A percentile compares a stretch with the other conserved stretches of the same genome.
phyloP scores from a whole-genome alignment of 2,113 vertebrate genomes.

The Malurus melanocephalus region DNA sequence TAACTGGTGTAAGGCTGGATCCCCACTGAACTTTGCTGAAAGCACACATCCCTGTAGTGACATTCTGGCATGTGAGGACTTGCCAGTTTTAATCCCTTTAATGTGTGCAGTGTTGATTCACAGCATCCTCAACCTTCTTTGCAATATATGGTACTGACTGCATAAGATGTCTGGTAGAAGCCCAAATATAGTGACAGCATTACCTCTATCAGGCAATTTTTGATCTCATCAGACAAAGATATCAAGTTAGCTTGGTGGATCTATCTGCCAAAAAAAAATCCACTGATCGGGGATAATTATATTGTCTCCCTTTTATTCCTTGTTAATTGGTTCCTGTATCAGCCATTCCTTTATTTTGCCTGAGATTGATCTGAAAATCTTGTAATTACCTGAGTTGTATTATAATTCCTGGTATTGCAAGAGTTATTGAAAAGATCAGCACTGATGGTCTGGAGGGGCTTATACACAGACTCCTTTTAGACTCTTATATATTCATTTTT shows the following conservation, averaged over 20 bases:
- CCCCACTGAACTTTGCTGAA: background rate
- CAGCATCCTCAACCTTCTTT: background rate
- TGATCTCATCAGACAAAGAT: background rate
- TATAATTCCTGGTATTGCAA: background rate
- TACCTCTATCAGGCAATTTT: background rate
- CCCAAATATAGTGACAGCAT: slow-evolving; percentile 21
- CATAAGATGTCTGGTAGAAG: background rate
- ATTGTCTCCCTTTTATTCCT: background rate
- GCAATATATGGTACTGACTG: slow-evolving; percentile 25
- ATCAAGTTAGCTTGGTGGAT: background rate
- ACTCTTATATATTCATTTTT: background rate
- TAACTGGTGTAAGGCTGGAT: background rate
- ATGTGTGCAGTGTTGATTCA: background rate
- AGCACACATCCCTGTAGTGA: background rate
- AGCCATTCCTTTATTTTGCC: background rate
- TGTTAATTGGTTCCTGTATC: background rate
- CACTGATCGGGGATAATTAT: background rate
- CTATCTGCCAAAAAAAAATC: background rate
- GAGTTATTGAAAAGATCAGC: background rate
- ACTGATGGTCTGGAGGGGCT: background rate
- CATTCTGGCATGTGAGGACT: background rate
- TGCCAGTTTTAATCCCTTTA: slow-evolving; percentile 18
- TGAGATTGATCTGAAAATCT: background rate
- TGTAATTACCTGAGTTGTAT: background rate
- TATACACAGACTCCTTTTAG: background rate